phyloP scores from a whole-genome alignment of 1,140 invertebrate genomes.

The Bombus confusus region DNA sequence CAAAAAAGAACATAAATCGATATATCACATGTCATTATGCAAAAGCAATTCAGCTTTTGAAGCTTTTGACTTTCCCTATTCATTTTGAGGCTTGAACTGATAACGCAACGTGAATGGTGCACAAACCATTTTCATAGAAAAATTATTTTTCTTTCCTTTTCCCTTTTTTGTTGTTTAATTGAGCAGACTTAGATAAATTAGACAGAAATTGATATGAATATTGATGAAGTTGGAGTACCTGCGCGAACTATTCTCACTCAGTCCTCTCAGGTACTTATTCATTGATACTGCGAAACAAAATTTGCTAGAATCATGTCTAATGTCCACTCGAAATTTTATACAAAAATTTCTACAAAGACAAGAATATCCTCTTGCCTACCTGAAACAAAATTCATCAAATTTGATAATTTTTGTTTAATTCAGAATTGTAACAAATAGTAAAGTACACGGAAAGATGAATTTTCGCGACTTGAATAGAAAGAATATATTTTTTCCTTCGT shows the following conservation, averaged over 20 bases:
- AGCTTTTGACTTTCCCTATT: slow-evolving; percentile 36
- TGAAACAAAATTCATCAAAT: slow-evolving; percentile 13
- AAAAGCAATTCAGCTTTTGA: slow-evolving; percentile 33
- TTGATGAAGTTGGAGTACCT: slow-evolving; percentile 61
- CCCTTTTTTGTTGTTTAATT: slow-evolving; percentile 11
- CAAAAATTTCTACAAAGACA: slow-evolving; percentile 46
- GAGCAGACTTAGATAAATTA: slow-evolving; percentile 56
- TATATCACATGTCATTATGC: slow-evolving; percentile 38
- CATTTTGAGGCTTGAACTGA: slow-evolving; percentile 16
- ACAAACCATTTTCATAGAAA: slow-evolving; percentile 30
- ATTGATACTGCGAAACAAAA: slow-evolving; percentile 61
- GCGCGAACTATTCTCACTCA: slow-evolving; percentile 48
- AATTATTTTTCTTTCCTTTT: slow-evolving; percentile 5
- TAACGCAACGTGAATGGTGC: slow-evolving; percentile 22
- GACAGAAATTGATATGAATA: slow-evolving; percentile 68
- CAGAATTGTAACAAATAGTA: neutral
- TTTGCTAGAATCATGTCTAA: slow-evolving; percentile 49
- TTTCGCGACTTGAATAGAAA: neutral
- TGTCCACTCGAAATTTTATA: slow-evolving; percentile 41
- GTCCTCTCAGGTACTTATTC: slow-evolving; percentile 60
- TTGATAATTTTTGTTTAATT: slow-evolving; percentile 26
- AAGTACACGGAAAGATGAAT: neutral
- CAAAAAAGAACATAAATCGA: slow-evolving; percentile 10
- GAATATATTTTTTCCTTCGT: neutral
- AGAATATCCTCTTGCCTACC: neutral